These are phyloP conservation scores for Lithobates pipiens DNA, from an alignment of 2,797 vertebrate genomes.

Conservation along the genomic window DNA sequence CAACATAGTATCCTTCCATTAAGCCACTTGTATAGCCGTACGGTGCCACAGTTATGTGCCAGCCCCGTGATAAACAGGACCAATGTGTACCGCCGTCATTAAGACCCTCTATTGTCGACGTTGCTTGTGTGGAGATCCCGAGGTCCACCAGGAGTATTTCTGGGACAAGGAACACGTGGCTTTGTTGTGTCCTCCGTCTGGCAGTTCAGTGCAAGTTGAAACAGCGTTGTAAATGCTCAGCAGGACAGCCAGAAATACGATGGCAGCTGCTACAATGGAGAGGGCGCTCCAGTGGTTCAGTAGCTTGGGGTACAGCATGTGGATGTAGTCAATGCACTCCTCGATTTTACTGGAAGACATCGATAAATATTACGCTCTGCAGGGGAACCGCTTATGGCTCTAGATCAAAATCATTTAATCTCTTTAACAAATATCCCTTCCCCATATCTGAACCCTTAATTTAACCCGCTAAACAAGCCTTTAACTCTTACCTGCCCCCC, in stretches of 20 bases:
- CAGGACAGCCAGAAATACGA: conserved; percentile 76
- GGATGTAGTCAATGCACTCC: conserved; percentile 77
- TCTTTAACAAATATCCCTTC: too few relatives aligned
- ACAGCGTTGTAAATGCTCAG: conserved; percentile 78
- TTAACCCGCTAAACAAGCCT: too few relatives aligned
- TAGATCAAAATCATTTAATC: too few relatives aligned
- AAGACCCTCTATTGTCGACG: conserved; percentile 68
- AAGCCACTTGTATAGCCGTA: neutral
- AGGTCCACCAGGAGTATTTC: conserved; percentile 79
- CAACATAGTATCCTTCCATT: neutral
- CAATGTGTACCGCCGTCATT: neutral
- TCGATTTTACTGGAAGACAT: conserved; percentile 80
- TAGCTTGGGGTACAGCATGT: conserved; percentile 80
- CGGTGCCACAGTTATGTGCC: neutral
- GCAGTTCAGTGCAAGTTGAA: conserved; percentile 75
- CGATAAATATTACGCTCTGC: conserved; percentile 54
- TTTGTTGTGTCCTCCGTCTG: conserved; percentile 71
- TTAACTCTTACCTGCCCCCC: too few relatives aligned
- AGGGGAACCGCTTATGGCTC: too few relatives aligned
- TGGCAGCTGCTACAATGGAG: conserved; percentile 76
- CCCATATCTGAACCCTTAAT: too few relatives aligned
- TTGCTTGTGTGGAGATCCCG: conserved; percentile 76
- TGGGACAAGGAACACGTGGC: conserved; percentile 75
- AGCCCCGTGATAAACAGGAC: neutral
- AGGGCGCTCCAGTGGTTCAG: conserved; percentile 79